Conservation (phyloP, 1,140 invertebrate species). For the Temnothorax curvispinosus region DNA sequence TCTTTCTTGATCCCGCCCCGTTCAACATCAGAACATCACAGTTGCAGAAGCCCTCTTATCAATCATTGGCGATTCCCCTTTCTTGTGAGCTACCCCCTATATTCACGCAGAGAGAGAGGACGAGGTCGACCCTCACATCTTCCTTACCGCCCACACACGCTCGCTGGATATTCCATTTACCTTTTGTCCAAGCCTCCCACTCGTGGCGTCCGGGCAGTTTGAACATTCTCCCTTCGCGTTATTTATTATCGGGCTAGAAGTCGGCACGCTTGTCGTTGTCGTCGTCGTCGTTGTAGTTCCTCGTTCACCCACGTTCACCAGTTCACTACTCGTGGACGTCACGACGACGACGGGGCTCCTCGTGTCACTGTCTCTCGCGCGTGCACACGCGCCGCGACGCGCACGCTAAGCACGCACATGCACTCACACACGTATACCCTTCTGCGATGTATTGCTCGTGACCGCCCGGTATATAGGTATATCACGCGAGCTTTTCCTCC, state of each 20-base stretch:
- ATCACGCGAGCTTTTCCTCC: constrained; percentile 12
- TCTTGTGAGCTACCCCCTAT: neutral
- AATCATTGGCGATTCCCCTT: constrained; percentile 18
- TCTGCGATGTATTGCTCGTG: neutral
- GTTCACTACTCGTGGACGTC: constrained; percentile 53
- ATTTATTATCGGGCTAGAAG: constrained; percentile 58
- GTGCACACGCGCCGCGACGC: constrained; percentile 24
- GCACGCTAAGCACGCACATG: constrained; percentile 9
- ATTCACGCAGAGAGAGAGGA: neutral
- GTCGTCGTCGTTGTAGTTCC: constrained; percentile 10
- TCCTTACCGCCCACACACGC: constrained; percentile 31
- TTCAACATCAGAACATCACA: neutral
- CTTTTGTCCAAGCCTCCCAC: constrained; percentile 82
- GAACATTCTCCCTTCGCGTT: constrained; percentile 78
- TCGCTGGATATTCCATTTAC: constrained; percentile 72
- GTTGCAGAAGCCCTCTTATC: constrained; percentile 12
- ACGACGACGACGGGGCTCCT: neutral
- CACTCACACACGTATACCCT: neutral
- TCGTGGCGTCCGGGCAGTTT: constrained; percentile 81
- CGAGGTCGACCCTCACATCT: neutral
- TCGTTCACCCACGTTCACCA: constrained; percentile 55
- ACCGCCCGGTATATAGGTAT: neutral
- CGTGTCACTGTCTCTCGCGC: constrained; percentile 11
- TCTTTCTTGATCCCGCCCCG: neutral
- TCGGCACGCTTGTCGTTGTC: neutral